Evolutionary conservation across 2,797 vertebrate genomes (phyloP).

Genomic region (Alectoris magna): DNA sequence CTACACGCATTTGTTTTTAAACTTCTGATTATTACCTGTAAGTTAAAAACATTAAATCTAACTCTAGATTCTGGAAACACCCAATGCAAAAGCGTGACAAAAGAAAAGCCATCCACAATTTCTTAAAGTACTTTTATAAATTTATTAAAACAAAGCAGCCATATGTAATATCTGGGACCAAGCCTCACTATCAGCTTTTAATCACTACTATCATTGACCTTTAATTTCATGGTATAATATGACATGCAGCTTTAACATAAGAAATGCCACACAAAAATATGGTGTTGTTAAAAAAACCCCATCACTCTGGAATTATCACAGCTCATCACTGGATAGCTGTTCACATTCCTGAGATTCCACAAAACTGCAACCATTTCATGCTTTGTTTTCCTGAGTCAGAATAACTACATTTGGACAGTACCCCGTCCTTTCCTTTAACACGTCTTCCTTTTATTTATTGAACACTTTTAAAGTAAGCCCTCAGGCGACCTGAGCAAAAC

Average conservation of each 20-base stretch:
- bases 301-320: not conserved
- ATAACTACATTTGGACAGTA: not conserved
- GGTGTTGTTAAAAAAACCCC: not conserved
- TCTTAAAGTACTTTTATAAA: not conserved
- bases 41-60: not conserved
- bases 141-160: not conserved
- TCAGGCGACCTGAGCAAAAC: not conserved
- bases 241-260: not conserved
- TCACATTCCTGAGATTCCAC: not conserved
- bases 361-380: not conserved
- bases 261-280: not conserved
- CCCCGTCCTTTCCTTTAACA: not conserved
- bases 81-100: not conserved
- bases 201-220: not conserved
- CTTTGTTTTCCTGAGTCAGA: not conserved
- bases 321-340: not conserved
- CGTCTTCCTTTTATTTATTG: not conserved
- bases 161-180: not conserved
- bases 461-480: not conserved
- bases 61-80: not conserved
- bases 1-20: not conserved
- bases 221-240: not conserved
- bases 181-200: not conserved
- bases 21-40: not conserved
- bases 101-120: not conserved